Evolutionary conservation across 2,797 vertebrate species (phyloP).

Genomic region (Poecilia picta): DNA sequence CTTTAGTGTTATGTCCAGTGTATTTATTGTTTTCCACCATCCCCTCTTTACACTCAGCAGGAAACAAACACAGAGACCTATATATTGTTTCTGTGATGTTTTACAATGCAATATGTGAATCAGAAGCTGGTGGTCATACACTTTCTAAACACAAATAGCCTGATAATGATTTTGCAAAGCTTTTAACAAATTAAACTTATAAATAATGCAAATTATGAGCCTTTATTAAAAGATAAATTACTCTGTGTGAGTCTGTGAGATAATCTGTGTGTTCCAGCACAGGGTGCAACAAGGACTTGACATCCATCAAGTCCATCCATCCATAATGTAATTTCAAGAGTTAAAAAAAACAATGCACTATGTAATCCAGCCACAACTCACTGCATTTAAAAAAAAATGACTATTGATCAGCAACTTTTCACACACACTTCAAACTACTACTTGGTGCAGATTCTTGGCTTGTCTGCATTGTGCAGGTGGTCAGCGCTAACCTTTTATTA

Average conservation of each 20-base stretch:
- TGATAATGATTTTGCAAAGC: background rate
- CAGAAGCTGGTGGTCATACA: background rate
- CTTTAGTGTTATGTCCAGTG: background rate
- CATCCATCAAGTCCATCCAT: slow-evolving; percentile 74
- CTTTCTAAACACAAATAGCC: no score
- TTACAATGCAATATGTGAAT: background rate
- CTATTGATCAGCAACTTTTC: slow-evolving; percentile 65
- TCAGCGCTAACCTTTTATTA: slow-evolving; percentile 73
- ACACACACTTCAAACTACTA: slow-evolving; percentile 40
- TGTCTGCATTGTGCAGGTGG: slow-evolving; percentile 62
- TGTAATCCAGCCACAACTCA: slow-evolving; percentile 42
- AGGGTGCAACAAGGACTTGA: slow-evolving; percentile 24
- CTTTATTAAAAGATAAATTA: slow-evolving; percentile 57
- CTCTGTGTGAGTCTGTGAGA: slow-evolving; percentile 15
- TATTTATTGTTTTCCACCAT: background rate
- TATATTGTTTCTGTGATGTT: background rate
- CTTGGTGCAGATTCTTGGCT: slow-evolving; percentile 38
- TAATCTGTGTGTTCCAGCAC: slow-evolving; percentile 15
- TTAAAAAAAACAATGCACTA: slow-evolving; percentile 63
- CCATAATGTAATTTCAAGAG: slow-evolving; percentile 74
- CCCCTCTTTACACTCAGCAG: background rate
- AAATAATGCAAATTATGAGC: slow-evolving; percentile 59
- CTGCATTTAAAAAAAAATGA: slow-evolving; percentile 52
- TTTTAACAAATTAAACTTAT: slow-evolving; percentile 25
- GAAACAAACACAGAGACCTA: background rate